Base-by-base conservation (phyloP, 2,113 vertebrate genomes). In the Takifugu bimaculatus region DNA sequence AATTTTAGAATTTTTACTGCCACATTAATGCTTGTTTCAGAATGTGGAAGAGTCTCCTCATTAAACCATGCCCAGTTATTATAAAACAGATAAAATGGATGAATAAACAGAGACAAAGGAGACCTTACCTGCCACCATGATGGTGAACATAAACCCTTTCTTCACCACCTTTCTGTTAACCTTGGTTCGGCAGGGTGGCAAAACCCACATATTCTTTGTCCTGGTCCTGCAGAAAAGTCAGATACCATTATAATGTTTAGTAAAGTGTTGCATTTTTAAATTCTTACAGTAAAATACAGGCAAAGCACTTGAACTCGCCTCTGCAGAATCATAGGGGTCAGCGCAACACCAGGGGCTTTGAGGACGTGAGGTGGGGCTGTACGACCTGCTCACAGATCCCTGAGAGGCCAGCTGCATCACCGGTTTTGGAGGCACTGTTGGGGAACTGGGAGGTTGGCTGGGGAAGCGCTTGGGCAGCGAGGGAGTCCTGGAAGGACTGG, bases 121-220 rank as follows among this genome's bases (percentile, higher is more conserved):
- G 5, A 7, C 72, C 80, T 83, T 87, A 97, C 96, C 96, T 90
- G 93, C 94, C 59, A 98, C 96, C 94, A 99, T 94, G n/a, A 98
- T 91, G 0, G 96, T 97, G 65, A 99, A 98, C 45, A 95, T 93
- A 1, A 99, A 99, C 50, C 95, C 96, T 79, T 95, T 99, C 88
- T 98, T 99, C 87, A 97, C 93, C 0, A 94, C 94, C 76, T 98
- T 99, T 44, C 95, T 91, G 52, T 98, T 94, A 60, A 99, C 94
- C 94, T 85, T 98, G 96, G 80, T 93, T 97, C 66, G 96, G 95
- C 52, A 97, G 88, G 0, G 91, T 93, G 42, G 93, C 92, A 6
- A 94, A 94, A 15, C 93, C 93, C 29, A 94, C 92, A 0, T 94
- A 94, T 47, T 94, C 92, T 70, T 90, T 94, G 52, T 93, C 92